Conservation (phyloP, 2,113 vertebrate species). For the Rhizomys pruinosus region DNA sequence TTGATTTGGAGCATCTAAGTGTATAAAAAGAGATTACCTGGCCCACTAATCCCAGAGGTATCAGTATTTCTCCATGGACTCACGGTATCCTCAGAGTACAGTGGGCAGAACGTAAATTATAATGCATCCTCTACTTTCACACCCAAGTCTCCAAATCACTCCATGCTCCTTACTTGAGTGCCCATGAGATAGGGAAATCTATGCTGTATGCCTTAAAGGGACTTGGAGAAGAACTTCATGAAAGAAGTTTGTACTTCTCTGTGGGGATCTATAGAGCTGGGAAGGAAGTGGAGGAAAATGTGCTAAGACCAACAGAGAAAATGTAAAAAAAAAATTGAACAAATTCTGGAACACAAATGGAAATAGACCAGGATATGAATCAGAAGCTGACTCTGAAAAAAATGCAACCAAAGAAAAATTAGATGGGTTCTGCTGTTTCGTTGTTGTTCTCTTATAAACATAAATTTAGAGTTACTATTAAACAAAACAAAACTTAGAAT, state of each 20-base stretch:
- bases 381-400: constrained; percentile 50
- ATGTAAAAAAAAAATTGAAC: constrained; percentile 39
- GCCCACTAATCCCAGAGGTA: not conserved
- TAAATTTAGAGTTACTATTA: constrained; percentile 50
- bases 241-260: not conserved
- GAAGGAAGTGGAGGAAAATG: not conserved
- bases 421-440: constrained; percentile 41
- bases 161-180: constrained; percentile 4
- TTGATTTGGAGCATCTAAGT: constrained; percentile 52
- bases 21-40: constrained; percentile 38
- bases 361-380: constrained; percentile 71
- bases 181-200: not conserved
- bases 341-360: constrained; percentile 40
- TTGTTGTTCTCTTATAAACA: constrained; percentile 41
- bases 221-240: constrained; percentile 2
- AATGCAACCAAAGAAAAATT: constrained; percentile 54
- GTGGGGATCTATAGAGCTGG: constrained; percentile 42
- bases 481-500: constrained; percentile 29
- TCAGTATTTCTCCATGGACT: constrained; percentile 28
- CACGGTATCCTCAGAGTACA: not conserved
- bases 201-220: not conserved
- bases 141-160: not conserved
- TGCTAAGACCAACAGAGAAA: constrained; percentile 56
- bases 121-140: not conserved
- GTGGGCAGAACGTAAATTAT: not conserved